Evolutionary conservation across 2,797 vertebrate species (phyloP).

Genomic region (Siniperca obscura): DNA sequence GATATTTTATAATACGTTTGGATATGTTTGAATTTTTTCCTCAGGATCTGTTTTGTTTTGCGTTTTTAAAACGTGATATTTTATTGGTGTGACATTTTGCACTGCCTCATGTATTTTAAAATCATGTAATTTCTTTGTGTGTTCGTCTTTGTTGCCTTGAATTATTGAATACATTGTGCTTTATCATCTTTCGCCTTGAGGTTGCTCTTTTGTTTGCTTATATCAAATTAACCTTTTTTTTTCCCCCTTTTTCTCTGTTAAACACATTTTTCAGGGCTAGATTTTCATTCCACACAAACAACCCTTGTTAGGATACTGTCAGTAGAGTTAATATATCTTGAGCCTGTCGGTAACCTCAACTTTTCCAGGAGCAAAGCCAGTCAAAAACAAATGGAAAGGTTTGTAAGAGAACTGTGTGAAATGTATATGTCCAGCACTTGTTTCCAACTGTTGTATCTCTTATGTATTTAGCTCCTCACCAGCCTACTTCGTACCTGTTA

Average conservation of each 20-base stretch:
- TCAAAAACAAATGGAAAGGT: constrained; percentile 9
- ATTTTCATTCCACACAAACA: constrained; percentile 62
- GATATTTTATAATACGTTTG: constrained; percentile 70
- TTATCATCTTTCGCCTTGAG: constrained; percentile 77
- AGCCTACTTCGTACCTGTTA: constrained; percentile 14
- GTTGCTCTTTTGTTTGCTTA: constrained; percentile 69
- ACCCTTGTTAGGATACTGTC: constrained; percentile 18
- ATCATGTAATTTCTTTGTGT: constrained; percentile 62
- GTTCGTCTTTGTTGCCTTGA: constrained; percentile 83
- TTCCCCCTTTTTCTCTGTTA: background rate
- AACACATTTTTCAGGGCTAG: constrained; percentile 35
- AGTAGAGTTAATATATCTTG: constrained; percentile 2
- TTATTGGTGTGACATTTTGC: constrained; percentile 86
- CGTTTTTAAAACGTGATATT: constrained; percentile 77
- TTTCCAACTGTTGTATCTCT: background rate
- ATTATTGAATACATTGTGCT: constrained; percentile 84
- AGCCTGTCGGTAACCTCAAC: constrained; percentile 21
- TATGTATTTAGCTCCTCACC: constrained; percentile 13
- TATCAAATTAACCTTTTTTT: constrained; percentile 51
- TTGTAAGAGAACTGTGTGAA: constrained; percentile 14
- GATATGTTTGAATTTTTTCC: constrained; percentile 77
- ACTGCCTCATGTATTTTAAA: constrained; percentile 83
- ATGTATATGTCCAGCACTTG: background rate
- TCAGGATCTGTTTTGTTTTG: constrained; percentile 84
- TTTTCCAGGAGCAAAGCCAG: constrained; percentile 40